A percentile compares a stretch with the other conserved stretches of the same genome.
phyloP scores from a whole-genome alignment of 1,140 invertebrate genomes.

The Andricus grossulariae region DNA sequence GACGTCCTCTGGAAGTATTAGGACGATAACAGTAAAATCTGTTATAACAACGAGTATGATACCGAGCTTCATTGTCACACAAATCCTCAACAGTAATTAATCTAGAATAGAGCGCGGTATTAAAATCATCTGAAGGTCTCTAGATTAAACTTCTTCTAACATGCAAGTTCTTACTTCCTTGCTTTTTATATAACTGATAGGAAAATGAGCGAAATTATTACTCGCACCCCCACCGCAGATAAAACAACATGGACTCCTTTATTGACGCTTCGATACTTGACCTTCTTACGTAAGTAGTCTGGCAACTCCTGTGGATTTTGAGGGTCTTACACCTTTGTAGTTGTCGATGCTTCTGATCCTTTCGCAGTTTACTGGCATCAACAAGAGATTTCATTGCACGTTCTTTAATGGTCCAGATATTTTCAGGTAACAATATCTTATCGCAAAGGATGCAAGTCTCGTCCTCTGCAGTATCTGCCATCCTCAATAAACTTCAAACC shows the following conservation, averaged over 20 bases:
- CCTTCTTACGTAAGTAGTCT: background rate
- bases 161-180: too few species aligned
- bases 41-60: constrained; percentile 14
- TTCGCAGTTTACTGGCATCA: background rate
- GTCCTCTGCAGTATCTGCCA: background rate
- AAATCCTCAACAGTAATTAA: too few species aligned
- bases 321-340: background rate
- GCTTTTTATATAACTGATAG: too few species aligned
- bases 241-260: too few species aligned
- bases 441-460: background rate
- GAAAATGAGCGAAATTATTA: too few species aligned
- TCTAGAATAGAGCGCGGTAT: too few species aligned
- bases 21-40: constrained; percentile 10
- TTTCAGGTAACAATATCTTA: background rate
- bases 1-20: background rate
- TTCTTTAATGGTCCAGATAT: background rate
- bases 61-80: background rate
- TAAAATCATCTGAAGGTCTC: too few species aligned
- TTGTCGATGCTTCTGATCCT: background rate
- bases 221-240: too few species aligned
- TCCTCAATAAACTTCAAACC: too few species aligned
- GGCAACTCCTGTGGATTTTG: constrained; percentile 15
- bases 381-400: background rate
- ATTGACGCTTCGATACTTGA: background rate
- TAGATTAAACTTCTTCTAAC: too few species aligned